phyloP scores from a whole-genome alignment of 2,113 vertebrate species.

The Myanophis thanlyinensis region DNA sequence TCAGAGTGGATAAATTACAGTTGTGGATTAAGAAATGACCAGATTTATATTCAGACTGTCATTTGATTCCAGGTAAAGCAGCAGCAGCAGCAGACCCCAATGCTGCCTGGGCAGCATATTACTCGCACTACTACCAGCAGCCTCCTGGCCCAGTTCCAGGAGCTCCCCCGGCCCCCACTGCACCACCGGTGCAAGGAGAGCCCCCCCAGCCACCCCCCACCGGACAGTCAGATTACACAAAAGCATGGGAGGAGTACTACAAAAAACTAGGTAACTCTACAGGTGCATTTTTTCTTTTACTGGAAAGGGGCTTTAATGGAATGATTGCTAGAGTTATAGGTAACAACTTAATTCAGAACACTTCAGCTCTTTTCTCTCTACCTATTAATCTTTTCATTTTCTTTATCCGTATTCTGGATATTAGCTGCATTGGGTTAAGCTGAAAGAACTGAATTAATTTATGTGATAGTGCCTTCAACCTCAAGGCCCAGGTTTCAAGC shows the following conservation, averaged over 20 bases:
- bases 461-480: background rate
- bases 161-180: conserved; percentile 73
- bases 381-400: background rate
- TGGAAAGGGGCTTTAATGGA: no score
- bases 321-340: background rate
- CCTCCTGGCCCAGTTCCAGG: conserved; percentile 79
- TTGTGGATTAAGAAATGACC: background rate
- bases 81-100: conserved; percentile 80
- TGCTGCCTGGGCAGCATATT: conserved; percentile 92
- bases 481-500: background rate
- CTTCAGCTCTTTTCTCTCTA: background rate
- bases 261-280: conserved; percentile 84
- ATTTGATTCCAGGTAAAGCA: conserved; percentile 74
- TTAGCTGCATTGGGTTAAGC: background rate
- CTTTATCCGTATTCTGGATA: background rate
- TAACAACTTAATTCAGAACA: background rate
- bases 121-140: conserved; percentile 91
- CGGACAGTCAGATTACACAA: conserved; percentile 89
- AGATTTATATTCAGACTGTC: background rate
- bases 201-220: conserved; percentile 74
- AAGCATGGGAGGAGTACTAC: conserved; percentile 95
- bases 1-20: background rate
- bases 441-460: background rate
- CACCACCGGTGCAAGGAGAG: conserved; percentile 76
- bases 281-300: background rate